phyloP scores from a whole-genome alignment of 2,113 vertebrate genomes.

The Toxotes jaculatrix region DNA sequence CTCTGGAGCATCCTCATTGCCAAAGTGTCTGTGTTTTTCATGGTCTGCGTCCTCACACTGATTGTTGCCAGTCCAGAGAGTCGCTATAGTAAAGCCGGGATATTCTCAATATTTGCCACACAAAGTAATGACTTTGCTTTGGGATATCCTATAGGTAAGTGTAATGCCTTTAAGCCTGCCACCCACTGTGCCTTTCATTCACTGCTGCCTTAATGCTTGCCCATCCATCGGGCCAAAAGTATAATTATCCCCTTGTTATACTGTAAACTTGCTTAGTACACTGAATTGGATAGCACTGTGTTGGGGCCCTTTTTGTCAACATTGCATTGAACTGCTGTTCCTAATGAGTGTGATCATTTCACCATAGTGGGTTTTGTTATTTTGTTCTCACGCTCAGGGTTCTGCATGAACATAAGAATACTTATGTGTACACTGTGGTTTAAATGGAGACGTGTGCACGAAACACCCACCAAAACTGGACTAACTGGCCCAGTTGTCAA shows the following conservation, averaged over 20 bases:
- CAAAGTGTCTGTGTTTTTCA: constrained; percentile 92
- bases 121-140: constrained; percentile 99
- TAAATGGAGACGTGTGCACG: background rate
- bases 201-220: background rate
- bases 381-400: background rate
- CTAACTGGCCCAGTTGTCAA: background rate
- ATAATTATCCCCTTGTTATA: constrained; percentile 17
- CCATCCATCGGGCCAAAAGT: background rate
- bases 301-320: background rate
- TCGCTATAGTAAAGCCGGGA: constrained; percentile 94
- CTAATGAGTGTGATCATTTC: background rate
- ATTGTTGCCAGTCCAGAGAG: constrained; percentile 90
- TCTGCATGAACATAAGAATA: background rate
- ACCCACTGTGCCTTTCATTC: background rate
- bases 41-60: constrained; percentile 92
- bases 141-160: constrained; percentile 97
- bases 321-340: no score
- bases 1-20: constrained; percentile 94
- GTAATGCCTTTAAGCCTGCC: background rate
- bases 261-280: background rate
- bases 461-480: no score
- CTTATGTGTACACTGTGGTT: background rate
- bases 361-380: background rate
- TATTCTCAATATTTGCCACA: constrained; percentile 98
- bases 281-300: background rate